These are phyloP conservation scores for Castor canadensis DNA, from an alignment of 2,113 vertebrate genomes.

Conservation along the genomic window DNA sequence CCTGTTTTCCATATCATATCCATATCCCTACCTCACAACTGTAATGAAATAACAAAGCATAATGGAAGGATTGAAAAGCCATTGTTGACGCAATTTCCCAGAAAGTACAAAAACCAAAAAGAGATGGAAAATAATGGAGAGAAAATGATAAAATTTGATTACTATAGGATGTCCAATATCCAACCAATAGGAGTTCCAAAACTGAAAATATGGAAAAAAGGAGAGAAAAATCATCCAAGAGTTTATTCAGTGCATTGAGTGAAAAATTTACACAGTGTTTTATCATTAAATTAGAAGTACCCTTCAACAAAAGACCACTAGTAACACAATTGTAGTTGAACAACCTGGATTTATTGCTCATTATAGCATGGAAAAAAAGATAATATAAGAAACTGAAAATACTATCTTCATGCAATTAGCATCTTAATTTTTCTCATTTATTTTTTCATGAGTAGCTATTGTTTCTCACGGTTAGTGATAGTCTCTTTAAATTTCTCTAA, in stretches of 20 bases:
- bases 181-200: neutral
- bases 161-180: neutral
- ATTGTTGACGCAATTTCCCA: neutral
- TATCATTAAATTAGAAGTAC: neutral
- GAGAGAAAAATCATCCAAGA: neutral
- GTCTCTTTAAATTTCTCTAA: neutral
- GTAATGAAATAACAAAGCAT: neutral
- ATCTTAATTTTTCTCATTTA: neutral
- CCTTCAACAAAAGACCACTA: neutral
- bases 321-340: neutral
- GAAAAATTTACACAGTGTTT: neutral
- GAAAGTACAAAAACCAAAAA: neutral
- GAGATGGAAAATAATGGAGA: neutral
- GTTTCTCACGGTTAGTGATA: neutral
- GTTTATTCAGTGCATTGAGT: neutral
- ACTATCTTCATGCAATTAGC: neutral
- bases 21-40: neutral
- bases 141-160: neutral
- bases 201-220: neutral
- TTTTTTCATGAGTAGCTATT: neutral
- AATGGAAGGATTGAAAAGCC: neutral
- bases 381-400: neutral
- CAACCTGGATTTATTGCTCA: neutral
- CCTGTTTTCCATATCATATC: neutral
- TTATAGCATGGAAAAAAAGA: neutral